Conservation (phyloP, 1,140 invertebrate genomes). For the Zaprionus ghesquierei region DNA sequence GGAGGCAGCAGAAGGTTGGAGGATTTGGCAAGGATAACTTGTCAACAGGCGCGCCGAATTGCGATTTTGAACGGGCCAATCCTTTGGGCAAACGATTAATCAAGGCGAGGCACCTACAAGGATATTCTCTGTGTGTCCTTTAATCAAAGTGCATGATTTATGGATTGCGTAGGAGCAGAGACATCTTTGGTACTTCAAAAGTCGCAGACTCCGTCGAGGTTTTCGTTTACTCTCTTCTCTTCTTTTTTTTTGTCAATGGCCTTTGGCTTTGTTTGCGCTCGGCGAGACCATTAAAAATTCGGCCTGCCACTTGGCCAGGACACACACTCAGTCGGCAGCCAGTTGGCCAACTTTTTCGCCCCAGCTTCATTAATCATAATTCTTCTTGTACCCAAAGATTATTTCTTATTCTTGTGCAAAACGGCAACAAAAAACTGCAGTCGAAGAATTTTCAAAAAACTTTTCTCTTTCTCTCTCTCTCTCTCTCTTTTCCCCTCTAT, state of each 20-base stretch:
- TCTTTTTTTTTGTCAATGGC: slow-evolving; percentile 56
- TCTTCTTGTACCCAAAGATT: slow-evolving; percentile 42
- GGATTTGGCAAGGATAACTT: slow-evolving; percentile 34
- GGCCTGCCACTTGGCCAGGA: slow-evolving; percentile 45
- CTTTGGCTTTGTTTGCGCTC: slow-evolving; percentile 66
- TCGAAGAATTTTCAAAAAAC: slow-evolving; percentile 59
- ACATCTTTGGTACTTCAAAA: slow-evolving; percentile 9
- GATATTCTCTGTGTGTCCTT: slow-evolving; percentile 44
- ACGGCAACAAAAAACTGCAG: slow-evolving; percentile 40
- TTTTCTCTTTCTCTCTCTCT: slow-evolving; percentile 19
- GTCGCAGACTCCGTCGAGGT: slow-evolving; percentile 15
- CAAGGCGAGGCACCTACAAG: slow-evolving; percentile 55
- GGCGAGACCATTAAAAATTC: slow-evolving; percentile 68
- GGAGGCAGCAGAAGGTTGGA: background rate
- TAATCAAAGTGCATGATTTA: slow-evolving; percentile 74
- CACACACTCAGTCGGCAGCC: slow-evolving; percentile 34
- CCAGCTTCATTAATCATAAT: slow-evolving; percentile 73
- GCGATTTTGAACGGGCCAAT: slow-evolving; percentile 68
- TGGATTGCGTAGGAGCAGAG: slow-evolving; percentile 30
- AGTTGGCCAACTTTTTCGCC: slow-evolving; percentile 64
- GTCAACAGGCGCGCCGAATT: slow-evolving; percentile 73
- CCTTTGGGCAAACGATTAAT: slow-evolving; percentile 70
- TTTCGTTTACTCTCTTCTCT: no score
- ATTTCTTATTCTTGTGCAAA: slow-evolving; percentile 55
- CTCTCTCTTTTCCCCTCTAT: background rate